Percentiles rank a stretch among this genome's conserved stretches.
phyloP scores from a whole-genome alignment of 2,113 vertebrate genomes.

The Bos indicus region DNA sequence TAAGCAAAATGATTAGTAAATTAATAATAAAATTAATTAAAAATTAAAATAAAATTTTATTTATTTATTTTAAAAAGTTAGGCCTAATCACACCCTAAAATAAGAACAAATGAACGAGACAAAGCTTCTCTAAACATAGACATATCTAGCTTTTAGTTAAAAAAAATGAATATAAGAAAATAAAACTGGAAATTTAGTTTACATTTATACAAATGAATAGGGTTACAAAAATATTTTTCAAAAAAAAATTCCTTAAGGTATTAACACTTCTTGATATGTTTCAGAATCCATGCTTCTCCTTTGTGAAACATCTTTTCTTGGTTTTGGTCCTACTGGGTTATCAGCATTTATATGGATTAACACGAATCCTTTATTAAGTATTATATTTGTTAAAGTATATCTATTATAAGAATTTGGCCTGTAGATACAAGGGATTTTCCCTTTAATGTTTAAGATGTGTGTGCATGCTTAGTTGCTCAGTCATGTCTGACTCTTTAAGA shows the following conservation, averaged over 20 bases:
- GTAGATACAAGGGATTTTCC: background rate
- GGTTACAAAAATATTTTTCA: background rate
- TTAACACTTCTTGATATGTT: background rate
- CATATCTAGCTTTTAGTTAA: background rate
- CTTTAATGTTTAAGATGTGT: background rate
- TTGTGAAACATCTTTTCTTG: background rate
- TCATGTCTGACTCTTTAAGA: background rate
- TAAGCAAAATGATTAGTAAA: background rate
- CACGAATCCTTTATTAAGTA: background rate
- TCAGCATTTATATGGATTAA: background rate
- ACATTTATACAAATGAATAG: background rate
- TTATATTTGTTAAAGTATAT: background rate
- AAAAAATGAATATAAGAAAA: background rate
- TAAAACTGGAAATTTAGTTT: background rate
- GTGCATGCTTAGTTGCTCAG: background rate
- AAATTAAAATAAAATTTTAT: too few species aligned
- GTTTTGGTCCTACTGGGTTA: background rate
- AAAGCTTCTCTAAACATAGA: background rate
- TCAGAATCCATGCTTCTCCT: slow-evolving; percentile 19
- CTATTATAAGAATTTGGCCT: background rate
- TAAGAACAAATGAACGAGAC: background rate
- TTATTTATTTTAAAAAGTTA: background rate
- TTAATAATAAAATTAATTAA: background rate
- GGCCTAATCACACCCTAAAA: background rate
- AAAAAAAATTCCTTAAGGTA: background rate